phyloP scores from a whole-genome alignment of 1,140 invertebrate species.

The Meloidogyne chitwoodi region DNA sequence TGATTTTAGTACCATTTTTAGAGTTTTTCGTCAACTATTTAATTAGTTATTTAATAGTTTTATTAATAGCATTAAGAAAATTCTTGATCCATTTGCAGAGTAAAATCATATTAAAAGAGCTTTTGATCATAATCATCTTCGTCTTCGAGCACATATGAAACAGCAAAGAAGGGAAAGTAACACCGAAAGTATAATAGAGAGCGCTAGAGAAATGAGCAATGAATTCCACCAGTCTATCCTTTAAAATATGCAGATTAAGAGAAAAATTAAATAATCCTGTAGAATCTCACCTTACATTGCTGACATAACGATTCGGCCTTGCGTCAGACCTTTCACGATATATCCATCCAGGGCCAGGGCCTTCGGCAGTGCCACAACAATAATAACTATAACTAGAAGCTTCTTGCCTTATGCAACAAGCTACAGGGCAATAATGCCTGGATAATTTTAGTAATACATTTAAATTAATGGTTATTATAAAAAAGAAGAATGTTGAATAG shows the following conservation, averaged over 20 bases:
- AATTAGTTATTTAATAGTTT: too few species aligned
- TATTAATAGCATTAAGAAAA: too few species aligned
- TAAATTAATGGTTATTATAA: too few species aligned
- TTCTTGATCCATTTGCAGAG: too few species aligned
- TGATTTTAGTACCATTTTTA: too few species aligned
- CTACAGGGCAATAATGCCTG: background rate
- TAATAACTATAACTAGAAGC: background rate
- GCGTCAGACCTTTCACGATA: background rate
- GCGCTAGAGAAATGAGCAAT: background rate
- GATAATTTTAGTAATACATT: background rate
- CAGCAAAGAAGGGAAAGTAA: slow-evolving; percentile 15
- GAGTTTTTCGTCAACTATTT: too few species aligned
- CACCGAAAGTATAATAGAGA: slow-evolving; percentile 14
- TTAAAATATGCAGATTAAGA: background rate
- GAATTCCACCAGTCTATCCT: slow-evolving; percentile 20
- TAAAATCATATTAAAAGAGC: background rate
- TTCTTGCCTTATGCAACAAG: slow-evolving; percentile 12
- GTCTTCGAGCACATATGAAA: slow-evolving; percentile 6
- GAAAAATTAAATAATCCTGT: background rate
- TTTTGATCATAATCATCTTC: background rate
- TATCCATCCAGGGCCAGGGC: background rate
- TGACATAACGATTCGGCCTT: background rate
- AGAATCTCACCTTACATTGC: background rate
- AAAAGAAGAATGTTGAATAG: too few species aligned
- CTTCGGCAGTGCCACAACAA: slow-evolving; percentile 4